phyloP scores from a whole-genome alignment of 2,888 invertebrate species.

The Andrena trimmerana region DNA sequence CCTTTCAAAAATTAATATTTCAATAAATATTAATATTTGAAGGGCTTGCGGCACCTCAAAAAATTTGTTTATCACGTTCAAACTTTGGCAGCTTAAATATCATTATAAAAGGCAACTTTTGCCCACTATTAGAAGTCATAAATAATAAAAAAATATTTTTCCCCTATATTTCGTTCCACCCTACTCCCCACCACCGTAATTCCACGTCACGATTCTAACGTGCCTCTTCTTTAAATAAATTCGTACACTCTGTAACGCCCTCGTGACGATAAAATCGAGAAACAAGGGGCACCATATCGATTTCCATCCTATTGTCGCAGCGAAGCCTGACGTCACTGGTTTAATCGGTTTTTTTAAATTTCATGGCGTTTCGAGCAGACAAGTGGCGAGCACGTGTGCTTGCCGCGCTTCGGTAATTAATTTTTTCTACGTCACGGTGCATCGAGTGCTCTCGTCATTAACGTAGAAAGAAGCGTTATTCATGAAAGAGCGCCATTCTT shows the following conservation, averaged over 20 bases:
- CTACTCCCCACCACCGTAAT: too few species aligned
- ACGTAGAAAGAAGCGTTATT: constrained; percentile 12
- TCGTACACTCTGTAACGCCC: background rate
- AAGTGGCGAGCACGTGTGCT: background rate
- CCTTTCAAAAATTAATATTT: too few species aligned
- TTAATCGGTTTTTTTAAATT: constrained; percentile 29
- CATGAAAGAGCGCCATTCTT: background rate
- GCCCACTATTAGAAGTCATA: too few species aligned
- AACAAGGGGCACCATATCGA: background rate
- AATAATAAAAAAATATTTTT: too few species aligned
- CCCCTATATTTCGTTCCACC: too few species aligned
- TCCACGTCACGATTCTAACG: too few species aligned
- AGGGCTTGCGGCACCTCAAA: too few species aligned
- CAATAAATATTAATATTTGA: too few species aligned
- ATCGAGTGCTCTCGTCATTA: constrained; percentile 23
- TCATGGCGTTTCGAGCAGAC: constrained; percentile 28
- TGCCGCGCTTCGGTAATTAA: constrained; percentile 7
- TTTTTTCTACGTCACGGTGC: constrained; percentile 22
- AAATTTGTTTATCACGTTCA: too few species aligned
- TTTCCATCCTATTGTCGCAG: background rate
- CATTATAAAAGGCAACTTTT: too few species aligned
- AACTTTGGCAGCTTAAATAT: too few species aligned
- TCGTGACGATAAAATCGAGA: background rate
- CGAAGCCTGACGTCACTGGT: constrained; percentile 29
- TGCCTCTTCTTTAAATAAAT: too few species aligned